Evolutionary conservation across 2,113 vertebrate genomes (phyloP), one percentile per base, ranked within the genome.

Genomic region (Alaudala cheleensis): DNA sequence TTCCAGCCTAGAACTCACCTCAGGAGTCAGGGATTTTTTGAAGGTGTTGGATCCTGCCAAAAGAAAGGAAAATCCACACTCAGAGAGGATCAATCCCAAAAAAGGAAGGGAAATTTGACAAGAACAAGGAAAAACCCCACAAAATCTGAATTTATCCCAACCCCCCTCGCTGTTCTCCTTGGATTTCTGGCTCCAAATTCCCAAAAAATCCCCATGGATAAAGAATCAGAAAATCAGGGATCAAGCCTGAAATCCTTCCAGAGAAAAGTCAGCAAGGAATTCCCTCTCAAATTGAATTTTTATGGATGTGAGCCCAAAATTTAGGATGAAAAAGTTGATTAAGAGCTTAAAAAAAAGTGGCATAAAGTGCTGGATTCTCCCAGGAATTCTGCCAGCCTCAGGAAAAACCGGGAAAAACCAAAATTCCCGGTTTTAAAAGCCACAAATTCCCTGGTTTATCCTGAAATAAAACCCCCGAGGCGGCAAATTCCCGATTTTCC

Each of bases 11-110:
- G 49, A 44, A 82, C 97, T 97, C 76, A 98, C 98, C 97, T 98
- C 98, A 9, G 97, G 91, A n/a, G 92, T 91, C 65, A 88, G 57
- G 2, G 97, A 57, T 67, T 97, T 98, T 26, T 97, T 98, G 90
- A 96, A 62, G 33, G 95, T 94, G 66, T 95, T 80, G 28, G 95
- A 94, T 22, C 96, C 97, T 97, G 96, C 16, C 49, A 61, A 93
- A 66, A 93, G 22, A 78, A 92, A 20, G 57, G 88, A 6, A 21
- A 87, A 81, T 39, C 8, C 42, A 18, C 1, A 0, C 6, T 97
- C 61, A 96, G 94, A 16, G 23, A 31, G n/a, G 22, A 50, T 37
- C 29, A 25, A 31, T 11, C 51, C 39, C 53, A 77, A 4, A 40
- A 50, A n/a, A 12, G n/a, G n/a, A 28, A 49, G 45, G 29, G 7